Evolutionary conservation across 2,113 vertebrate species (phyloP).

Genomic region (Gadus macrocephalus): DNA sequence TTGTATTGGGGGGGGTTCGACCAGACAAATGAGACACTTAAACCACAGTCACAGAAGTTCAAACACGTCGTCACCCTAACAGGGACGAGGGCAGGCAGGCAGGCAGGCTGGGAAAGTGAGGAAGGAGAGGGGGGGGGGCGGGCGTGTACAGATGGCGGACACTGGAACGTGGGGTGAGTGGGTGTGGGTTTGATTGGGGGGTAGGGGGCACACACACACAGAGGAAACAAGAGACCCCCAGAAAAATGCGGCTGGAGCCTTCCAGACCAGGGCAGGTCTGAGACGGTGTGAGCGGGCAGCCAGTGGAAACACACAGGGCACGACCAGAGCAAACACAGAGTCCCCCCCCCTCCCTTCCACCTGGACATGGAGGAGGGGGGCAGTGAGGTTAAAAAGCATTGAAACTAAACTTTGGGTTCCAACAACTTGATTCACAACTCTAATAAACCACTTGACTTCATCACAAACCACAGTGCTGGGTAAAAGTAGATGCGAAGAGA

Average conservation of each 20-base stretch:
- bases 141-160: background rate
- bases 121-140: background rate
- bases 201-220: no score
- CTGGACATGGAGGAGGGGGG: slow-evolving; percentile 50
- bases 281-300: slow-evolving; percentile 37
- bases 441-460: slow-evolving; percentile 69
- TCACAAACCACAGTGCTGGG: slow-evolving; percentile 76
- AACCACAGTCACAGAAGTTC: slow-evolving; percentile 61
- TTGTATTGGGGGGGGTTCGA: slow-evolving; percentile 32
- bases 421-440: slow-evolving; percentile 70
- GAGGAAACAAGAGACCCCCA: no score
- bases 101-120: background rate
- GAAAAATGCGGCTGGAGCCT: background rate
- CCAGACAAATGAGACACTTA: slow-evolving; percentile 59
- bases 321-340: slow-evolving; percentile 40
- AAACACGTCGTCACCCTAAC: slow-evolving; percentile 58
- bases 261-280: slow-evolving; percentile 29
- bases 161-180: no score
- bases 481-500: slow-evolving; percentile 72
- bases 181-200: no score
- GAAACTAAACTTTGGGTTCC: slow-evolving; percentile 66
- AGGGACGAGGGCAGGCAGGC: slow-evolving; percentile 69
- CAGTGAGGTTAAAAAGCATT: slow-evolving; percentile 38
- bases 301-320: slow-evolving; percentile 29
- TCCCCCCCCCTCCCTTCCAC: slow-evolving; percentile 56